These are phyloP conservation scores for Psittacus erithacus DNA, from an alignment of 2,113 vertebrate species.

Conservation along the genomic window DNA sequence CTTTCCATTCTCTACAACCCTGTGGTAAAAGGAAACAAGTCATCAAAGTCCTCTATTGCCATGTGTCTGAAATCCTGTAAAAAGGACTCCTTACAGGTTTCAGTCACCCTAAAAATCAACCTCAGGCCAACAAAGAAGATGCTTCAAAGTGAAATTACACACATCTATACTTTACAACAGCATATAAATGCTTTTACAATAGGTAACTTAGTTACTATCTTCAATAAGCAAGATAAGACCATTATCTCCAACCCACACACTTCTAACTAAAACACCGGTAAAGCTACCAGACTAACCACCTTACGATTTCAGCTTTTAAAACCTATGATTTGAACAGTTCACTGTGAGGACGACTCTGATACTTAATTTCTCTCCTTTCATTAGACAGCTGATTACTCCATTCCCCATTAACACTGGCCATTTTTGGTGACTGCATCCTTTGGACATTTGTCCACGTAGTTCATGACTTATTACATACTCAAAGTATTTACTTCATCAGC, in stretches of 20 bases:
- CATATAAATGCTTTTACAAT: not conserved
- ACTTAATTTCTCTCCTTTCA: not conserved
- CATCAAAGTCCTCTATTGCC: slow-evolving; percentile 40
- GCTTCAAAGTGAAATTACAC: not conserved
- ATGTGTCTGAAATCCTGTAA: not conserved
- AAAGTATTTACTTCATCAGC: not conserved
- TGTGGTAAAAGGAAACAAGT: slow-evolving; percentile 55
- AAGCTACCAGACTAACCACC: not conserved
- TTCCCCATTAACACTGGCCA: not conserved
- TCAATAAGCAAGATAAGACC: not conserved
- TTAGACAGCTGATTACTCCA: not conserved
- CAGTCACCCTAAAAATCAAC: not conserved
- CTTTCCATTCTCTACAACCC: slow-evolving; percentile 56
- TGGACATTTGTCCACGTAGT: not conserved
- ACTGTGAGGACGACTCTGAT: not conserved
- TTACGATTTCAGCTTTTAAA: not conserved
- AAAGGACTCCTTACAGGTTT: not conserved
- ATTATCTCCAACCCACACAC: not conserved
- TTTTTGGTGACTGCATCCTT: not conserved
- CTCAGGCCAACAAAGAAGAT: not conserved
- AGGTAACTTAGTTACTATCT: not conserved
- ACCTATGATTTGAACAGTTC: not conserved
- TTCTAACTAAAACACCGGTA: not conserved
- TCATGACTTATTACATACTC: not conserved
- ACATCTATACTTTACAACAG: not conserved